Evolutionary conservation across 2,113 vertebrate species (phyloP).

Genomic region (Butorides virescens): DNA sequence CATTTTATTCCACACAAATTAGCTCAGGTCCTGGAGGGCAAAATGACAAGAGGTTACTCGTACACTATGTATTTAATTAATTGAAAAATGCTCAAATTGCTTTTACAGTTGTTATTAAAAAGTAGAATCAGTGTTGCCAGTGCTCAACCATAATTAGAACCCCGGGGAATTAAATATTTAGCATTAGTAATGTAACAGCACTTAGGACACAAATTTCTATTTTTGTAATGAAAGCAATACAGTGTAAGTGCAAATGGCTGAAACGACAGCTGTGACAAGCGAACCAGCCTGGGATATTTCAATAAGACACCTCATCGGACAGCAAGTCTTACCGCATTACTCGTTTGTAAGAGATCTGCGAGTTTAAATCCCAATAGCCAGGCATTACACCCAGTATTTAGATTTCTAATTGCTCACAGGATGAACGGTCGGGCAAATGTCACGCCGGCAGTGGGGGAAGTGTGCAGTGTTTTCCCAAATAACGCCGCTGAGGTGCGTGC

Average conservation of each 20-base stretch:
- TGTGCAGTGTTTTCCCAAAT: slow-evolving; percentile 33
- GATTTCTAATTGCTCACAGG: slow-evolving; percentile 93
- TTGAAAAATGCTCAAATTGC: slow-evolving; percentile 99
- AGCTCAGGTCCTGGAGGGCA: slow-evolving; percentile 98
- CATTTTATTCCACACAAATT: slow-evolving; percentile 98
- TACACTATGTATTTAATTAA: slow-evolving; percentile 99
- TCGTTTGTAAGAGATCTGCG: slow-evolving; percentile 91
- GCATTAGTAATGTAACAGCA: slow-evolving; percentile 99
- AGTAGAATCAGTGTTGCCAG: slow-evolving; percentile 97
- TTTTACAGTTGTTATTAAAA: slow-evolving; percentile 99
- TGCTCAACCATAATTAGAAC: slow-evolving; percentile 99
- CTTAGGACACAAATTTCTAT: slow-evolving; percentile 99
- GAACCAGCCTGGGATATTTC: slow-evolving; percentile 90
- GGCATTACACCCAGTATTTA: slow-evolving; percentile 94
- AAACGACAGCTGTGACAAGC: slow-evolving; percentile 96
- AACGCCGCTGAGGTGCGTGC: slow-evolving; percentile 47
- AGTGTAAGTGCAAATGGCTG: slow-evolving; percentile 89
- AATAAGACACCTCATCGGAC: slow-evolving; percentile 92
- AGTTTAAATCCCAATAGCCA: slow-evolving; percentile 89
- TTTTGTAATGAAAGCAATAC: slow-evolving; percentile 98
- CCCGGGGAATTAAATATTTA: slow-evolving; percentile 99
- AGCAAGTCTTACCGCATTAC: slow-evolving; percentile 88
- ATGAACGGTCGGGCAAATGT: slow-evolving; percentile 75
- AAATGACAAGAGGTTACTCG: slow-evolving; percentile 99
- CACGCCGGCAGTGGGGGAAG: slow-evolving; percentile 47